Conservation (phyloP, 2,113 vertebrate species). For the Trogon melanurus region DNA sequence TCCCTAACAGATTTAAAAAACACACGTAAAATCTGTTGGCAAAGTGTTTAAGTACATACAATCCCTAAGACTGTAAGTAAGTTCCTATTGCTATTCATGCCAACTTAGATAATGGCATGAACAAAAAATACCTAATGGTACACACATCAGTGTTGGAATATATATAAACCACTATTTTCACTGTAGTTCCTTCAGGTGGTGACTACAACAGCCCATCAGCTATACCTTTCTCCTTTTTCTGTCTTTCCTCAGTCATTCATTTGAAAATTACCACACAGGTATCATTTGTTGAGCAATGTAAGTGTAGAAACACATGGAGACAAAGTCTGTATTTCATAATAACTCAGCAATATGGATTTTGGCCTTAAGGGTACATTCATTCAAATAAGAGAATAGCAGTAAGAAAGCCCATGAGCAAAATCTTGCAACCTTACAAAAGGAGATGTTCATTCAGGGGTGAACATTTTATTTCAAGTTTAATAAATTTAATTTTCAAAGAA, state of each 20-base stretch:
- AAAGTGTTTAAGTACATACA: not conserved
- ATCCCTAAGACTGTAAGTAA: not conserved
- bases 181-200: not conserved
- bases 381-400: constrained; percentile 48
- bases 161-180: not conserved
- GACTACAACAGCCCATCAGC: not conserved
- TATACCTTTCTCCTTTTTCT: not conserved
- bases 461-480: constrained; percentile 64
- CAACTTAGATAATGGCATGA: not conserved
- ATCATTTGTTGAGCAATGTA: constrained; percentile 42
- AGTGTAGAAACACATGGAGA: constrained; percentile 16
- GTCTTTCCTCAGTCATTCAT: not conserved
- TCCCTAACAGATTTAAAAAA: constrained; percentile 54
- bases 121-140: not conserved
- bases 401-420: constrained; percentile 64
- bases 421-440: constrained; percentile 38
- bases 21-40: constrained; percentile 53
- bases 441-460: constrained; percentile 45
- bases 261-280: constrained; percentile 8
- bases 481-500: constrained; percentile 68
- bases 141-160: not conserved
- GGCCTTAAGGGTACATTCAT: constrained; percentile 58
- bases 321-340: constrained; percentile 50
- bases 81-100: not conserved
- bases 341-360: constrained; percentile 46